Percentiles rank a stretch among this genome's conserved stretches.
Evolutionary conservation across 2,113 vertebrate species (phyloP).

Genomic region (Plectropomus leopardus): DNA sequence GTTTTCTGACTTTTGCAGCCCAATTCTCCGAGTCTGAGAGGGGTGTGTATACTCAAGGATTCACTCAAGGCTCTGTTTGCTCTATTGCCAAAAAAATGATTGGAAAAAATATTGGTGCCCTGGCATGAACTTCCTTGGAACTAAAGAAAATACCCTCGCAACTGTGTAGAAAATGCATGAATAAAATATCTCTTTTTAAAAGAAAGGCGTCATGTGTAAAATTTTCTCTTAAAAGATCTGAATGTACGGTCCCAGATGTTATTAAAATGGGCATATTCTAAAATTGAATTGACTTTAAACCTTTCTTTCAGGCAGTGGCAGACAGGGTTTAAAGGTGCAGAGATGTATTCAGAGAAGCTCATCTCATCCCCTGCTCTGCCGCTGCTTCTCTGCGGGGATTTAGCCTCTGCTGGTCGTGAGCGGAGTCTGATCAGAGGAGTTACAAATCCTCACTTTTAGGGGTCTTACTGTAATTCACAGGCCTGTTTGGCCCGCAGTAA

Average conservation of each 20-base stretch:
- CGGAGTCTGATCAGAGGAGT: conserved; percentile 81
- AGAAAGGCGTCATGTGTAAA: conserved; percentile 43
- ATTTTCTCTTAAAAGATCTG: neutral
- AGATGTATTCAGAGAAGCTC: conserved; percentile 48
- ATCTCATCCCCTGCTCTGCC: conserved; percentile 48
- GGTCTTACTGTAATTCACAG: conserved; percentile 82
- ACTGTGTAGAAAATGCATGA: conserved; percentile 50
- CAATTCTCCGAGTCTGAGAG: conserved; percentile 68
- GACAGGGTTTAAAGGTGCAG: conserved; percentile 48
- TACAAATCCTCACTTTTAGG: conserved; percentile 81
- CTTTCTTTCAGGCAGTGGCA: conserved; percentile 7
- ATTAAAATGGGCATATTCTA: conserved; percentile 7
- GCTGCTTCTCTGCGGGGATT: conserved; percentile 68
- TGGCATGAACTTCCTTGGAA: conserved; percentile 39
- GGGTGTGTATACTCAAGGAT: conserved; percentile 70
- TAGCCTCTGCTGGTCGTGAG: conserved; percentile 70
- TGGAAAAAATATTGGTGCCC: conserved; percentile 66
- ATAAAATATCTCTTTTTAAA: conserved; percentile 56
- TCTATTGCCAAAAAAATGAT: conserved; percentile 66
- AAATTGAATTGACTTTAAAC: conserved; percentile 20
- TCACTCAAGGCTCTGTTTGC: conserved; percentile 78
- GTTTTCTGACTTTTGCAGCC: conserved; percentile 67
- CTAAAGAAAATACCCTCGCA: conserved; percentile 14
- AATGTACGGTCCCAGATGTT: neutral
- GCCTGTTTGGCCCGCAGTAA: conserved; percentile 46